Evolutionary conservation across 2,797 vertebrate species (phyloP), one percentile per base, ranked within the genome.

Genomic region (Glossophaga mutica): DNA sequence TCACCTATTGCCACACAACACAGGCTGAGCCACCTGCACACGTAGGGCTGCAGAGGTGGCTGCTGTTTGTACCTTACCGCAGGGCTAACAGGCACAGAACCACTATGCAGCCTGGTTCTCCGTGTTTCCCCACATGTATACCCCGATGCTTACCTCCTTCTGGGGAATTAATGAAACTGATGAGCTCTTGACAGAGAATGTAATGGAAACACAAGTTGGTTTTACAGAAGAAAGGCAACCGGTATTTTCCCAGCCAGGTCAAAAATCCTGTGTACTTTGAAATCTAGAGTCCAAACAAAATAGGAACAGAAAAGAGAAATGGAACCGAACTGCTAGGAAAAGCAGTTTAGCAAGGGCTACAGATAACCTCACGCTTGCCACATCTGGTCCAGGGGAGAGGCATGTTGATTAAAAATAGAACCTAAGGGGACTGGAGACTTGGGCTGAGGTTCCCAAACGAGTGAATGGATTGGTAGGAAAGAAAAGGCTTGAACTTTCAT

Each of bases 221-320:
- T 98, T 98, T 98, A 97, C 98, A 98, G 98, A 99, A 99, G 94
- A 98, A 98, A 96, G 98, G 98, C 91, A 98, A 97, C 2, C 98
- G 98, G 59, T 98, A 98, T 77, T 97, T 98, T 82, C 96, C 97
- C 97, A 99, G 52, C 98, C 98, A 98, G 39, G 97, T 97, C 93
- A 98, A 91, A 3, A 99, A 96, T 94, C 97, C 96, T 24, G 93
- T 73, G 91, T 98, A 96, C 57, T 98, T 97, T 96, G 91, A 83
- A 91, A 97, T 95, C 98, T 98, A 96, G 37, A 9, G 0, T 8
- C 82, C 95, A 92, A 96, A 95, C 16, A 95, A 87, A 85, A 94
- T 16, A 86, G 14, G 39, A 86, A 91, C 22, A 85, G 57, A 79
- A 52, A 55, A 81, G 37, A 83, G 34, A 88, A 85, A 79, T 21